A percentile compares a stretch with the other conserved stretches of the same genome.
These are phyloP conservation scores for Chloroceryle aenea DNA, from an alignment of 2,113 vertebrate genomes.

Conservation along the genomic window DNA sequence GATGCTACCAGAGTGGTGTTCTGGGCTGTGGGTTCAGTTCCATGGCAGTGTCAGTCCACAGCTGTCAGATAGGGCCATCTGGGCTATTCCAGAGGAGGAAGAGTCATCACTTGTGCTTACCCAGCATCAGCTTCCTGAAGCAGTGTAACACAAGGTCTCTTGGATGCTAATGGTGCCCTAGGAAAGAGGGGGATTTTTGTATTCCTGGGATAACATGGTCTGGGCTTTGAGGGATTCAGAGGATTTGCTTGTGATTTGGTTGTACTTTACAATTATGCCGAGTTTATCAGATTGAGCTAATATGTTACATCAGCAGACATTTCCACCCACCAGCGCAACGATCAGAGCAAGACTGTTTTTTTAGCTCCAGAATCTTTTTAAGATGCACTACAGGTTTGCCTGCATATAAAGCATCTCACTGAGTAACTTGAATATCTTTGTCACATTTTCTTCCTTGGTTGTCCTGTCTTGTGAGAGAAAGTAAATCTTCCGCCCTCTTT, in stretches of 20 bases:
- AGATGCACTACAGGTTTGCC: not conserved
- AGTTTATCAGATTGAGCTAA: not conserved
- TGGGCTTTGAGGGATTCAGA: not conserved
- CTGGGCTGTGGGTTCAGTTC: not conserved
- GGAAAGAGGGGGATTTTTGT: not conserved
- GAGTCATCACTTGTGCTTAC: not conserved
- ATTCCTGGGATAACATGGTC: not conserved
- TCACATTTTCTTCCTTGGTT: not conserved
- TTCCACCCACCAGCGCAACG: not conserved
- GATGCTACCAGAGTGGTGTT: not conserved
- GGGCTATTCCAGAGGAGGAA: not conserved
- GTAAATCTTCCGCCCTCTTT: not conserved
- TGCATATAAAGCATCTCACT: not conserved
- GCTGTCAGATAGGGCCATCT: not conserved
- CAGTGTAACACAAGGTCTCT: not conserved
- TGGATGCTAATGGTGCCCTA: not conserved
- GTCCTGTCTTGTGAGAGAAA: not conserved
- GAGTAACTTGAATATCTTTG: not conserved
- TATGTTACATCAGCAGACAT: not conserved
- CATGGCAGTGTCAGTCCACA: not conserved
- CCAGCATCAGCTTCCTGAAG: not conserved
- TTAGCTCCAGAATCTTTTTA: not conserved
- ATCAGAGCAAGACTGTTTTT: not conserved
- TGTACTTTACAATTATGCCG: not conserved
- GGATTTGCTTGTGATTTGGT: not conserved